Conservation (phyloP, 2,797 vertebrate species). For the Poecilia gillii region DNA sequence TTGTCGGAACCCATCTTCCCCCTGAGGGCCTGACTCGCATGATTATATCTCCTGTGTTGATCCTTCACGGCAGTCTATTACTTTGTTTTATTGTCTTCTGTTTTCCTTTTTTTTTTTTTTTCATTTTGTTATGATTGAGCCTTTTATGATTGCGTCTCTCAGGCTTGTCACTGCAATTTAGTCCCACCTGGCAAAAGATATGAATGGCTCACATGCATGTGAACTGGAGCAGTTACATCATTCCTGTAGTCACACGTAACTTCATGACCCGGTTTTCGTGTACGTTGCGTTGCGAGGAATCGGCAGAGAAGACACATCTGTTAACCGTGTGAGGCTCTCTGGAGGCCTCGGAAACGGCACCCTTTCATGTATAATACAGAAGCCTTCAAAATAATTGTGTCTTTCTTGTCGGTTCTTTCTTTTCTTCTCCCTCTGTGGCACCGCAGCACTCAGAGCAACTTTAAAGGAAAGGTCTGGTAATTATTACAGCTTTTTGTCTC, state of each 20-base stretch:
- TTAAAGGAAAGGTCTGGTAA: slow-evolving; percentile 52
- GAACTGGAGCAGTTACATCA: slow-evolving; percentile 64
- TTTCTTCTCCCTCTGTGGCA: slow-evolving; percentile 23
- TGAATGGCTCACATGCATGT: slow-evolving; percentile 62
- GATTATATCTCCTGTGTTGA: slow-evolving; percentile 40
- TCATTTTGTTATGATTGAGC: slow-evolving; percentile 39
- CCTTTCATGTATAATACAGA: slow-evolving; percentile 70
- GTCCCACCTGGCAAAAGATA: slow-evolving; percentile 52
- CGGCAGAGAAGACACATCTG: slow-evolving; percentile 57
- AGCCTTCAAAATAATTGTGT: slow-evolving; percentile 65
- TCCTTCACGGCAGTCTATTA: slow-evolving; percentile 54
- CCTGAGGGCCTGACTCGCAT: slow-evolving; percentile 40
- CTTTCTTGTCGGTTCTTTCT: slow-evolving; percentile 59
- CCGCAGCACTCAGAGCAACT: slow-evolving; percentile 36
- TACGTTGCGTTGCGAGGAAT: slow-evolving; percentile 43
- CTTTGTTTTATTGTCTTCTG: slow-evolving; percentile 55
- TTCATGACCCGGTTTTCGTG: slow-evolving; percentile 58
- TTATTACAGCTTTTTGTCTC: slow-evolving; percentile 43
- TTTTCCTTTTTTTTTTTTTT: slow-evolving; percentile 6
- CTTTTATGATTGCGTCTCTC: slow-evolving; percentile 66
- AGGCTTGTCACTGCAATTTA: slow-evolving; percentile 66
- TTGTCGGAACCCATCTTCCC: slow-evolving; percentile 23
- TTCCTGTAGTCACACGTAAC: slow-evolving; percentile 35
- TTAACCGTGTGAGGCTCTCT: slow-evolving; percentile 52
- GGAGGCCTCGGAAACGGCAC: slow-evolving; percentile 46